A percentile compares a stretch with the other conserved stretches of the same genome.
Conservation (phyloP, 2,113 vertebrate genomes). For the Bufo bufo region DNA sequence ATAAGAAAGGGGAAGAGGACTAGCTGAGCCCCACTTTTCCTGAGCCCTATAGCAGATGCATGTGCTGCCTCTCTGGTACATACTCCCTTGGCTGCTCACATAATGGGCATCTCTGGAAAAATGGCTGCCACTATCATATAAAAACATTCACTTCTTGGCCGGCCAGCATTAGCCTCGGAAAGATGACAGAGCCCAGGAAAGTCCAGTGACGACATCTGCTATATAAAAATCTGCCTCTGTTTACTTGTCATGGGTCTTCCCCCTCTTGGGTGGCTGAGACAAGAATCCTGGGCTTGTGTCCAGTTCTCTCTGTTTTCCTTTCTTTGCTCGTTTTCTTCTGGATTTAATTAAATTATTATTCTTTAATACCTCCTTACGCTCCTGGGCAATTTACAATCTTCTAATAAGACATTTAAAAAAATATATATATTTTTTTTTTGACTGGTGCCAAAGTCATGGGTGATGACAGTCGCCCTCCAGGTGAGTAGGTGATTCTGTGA, state of each 20-base stretch:
- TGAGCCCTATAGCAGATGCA: too few species aligned
- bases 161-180: not conserved
- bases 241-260: slow-evolving; percentile 24
- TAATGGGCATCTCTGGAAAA: too few species aligned
- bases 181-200: not conserved
- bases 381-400: not conserved
- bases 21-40: too few species aligned
- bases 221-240: not conserved
- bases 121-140: too few species aligned
- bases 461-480: not conserved
- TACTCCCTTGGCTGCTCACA: too few species aligned
- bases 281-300: slow-evolving; percentile 25
- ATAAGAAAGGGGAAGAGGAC: too few species aligned
- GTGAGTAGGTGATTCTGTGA: not conserved
- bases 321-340: not conserved
- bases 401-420: not conserved
- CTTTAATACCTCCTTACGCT: slow-evolving; percentile 15
- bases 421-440: not conserved
- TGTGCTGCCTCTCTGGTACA: too few species aligned
- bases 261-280: slow-evolving; percentile 17
- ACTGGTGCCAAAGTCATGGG: not conserved
- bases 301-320: slow-evolving; percentile 28
- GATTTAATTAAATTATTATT: slow-evolving; percentile 37
- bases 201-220: not conserved
- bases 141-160: too few species aligned